These are phyloP conservation scores for Drosophila arizonae DNA, from an alignment of 1,140 invertebrate genomes.

Conservation along the genomic window DNA sequence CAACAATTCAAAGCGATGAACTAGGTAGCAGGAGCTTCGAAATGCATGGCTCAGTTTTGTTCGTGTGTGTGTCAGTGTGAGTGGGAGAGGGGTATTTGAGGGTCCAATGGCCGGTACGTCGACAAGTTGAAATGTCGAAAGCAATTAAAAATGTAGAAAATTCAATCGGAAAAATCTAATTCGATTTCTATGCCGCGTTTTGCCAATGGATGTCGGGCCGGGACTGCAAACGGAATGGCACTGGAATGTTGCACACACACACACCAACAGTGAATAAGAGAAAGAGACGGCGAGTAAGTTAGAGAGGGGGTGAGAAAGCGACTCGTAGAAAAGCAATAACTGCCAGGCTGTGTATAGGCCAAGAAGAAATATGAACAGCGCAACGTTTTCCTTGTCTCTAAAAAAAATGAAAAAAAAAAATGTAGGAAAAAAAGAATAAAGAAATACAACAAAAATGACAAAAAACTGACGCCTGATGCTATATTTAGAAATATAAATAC, in stretches of 20 bases:
- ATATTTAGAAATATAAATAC: slow-evolving; percentile 71
- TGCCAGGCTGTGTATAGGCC: slow-evolving; percentile 63
- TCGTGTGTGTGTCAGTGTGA: not conserved
- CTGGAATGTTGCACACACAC: slow-evolving; percentile 67
- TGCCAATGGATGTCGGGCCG: slow-evolving; percentile 61
- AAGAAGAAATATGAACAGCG: slow-evolving; percentile 71
- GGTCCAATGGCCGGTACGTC: slow-evolving; percentile 31
- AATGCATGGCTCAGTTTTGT: slow-evolving; percentile 17
- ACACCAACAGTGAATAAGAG: slow-evolving; percentile 21
- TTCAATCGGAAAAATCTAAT: slow-evolving; percentile 82
- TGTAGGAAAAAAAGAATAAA: not conserved
- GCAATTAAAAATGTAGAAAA: slow-evolving; percentile 82
- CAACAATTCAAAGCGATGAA: slow-evolving; percentile 51
- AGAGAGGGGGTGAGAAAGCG: not conserved
- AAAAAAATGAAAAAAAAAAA: slow-evolving; percentile 25
- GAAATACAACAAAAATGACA: slow-evolving; percentile 31
- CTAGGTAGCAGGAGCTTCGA: not conserved
- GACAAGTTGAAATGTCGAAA: slow-evolving; percentile 80
- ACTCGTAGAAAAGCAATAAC: slow-evolving; percentile 62
- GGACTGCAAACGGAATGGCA: slow-evolving; percentile 53
- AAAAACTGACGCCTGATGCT: slow-evolving; percentile 42
- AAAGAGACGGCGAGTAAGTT: not conserved
- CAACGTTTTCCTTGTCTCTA: slow-evolving; percentile 46
- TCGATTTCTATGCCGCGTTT: slow-evolving; percentile 80
- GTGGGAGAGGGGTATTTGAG: not conserved